Base-by-base conservation (phyloP, 2,797 vertebrate species). In the Spinibarbus caldwelli region DNA sequence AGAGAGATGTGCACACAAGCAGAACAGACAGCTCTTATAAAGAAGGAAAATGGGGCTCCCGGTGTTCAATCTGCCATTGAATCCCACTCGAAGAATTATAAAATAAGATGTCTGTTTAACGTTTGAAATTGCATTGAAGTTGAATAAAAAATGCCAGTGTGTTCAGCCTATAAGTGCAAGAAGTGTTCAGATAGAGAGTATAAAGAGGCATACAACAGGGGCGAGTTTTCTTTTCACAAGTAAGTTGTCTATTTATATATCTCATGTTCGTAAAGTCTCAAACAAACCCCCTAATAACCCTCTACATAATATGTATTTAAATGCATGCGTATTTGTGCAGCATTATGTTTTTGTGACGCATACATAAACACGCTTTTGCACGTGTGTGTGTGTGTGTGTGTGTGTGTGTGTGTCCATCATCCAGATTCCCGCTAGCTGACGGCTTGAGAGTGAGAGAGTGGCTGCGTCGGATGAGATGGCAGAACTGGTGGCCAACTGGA, bases 401-500 rank as follows among this genome's bases (percentile, higher is more conserved):
- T 12, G 6, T 49, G 5, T 31, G 9, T 31, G 19, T 52, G n/a
- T 41, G 17, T 52, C 2, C 43, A 1, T 12, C 43, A 1, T 38
- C 1, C 52, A 85, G 83, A 14, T 85, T 85, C 17, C 83, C 83
- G 31, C 41, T 84, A 34, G 83, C 75, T 43, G 83, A 84, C 11
- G 83, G 83, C 5, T 47, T 85, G 66, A 78, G 76, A 26, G 76
- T 85, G 36, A 59, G 66, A 62, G 83, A 85, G 36, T 85, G 83
- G 83, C 83, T 85, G 7, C 75, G 84, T 12, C 52, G 72, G 34
- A 85, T 84, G 85, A 82, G 85, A 72, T 86, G 87, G 87, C 68
- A 85, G 73, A 85, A 85, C 57, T 87, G 86, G 86, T 73, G 67
- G 73, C 86, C 86, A 1, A 85, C 72, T n/a, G 78, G 83, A 41